Conservation (phyloP, 2,797 vertebrate genomes). For the Gallinago nigripennis region DNA sequence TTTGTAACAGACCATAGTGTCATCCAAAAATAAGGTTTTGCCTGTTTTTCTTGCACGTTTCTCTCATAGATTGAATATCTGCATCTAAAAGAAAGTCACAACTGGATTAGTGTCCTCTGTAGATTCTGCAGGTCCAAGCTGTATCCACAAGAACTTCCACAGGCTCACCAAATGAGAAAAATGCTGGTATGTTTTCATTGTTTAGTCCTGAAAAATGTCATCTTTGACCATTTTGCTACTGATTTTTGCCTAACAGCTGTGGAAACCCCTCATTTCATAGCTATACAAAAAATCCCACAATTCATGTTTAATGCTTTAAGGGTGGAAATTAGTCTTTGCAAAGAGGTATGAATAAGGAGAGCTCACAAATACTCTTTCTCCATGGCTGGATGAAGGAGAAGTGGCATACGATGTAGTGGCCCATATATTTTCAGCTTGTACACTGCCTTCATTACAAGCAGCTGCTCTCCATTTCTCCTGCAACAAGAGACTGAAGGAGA, state of each 20-base stretch:
- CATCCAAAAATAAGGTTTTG: not conserved
- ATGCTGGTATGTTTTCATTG: not conserved
- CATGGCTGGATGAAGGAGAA: not conserved
- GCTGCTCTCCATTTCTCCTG: not conserved
- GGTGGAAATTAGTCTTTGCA: not conserved
- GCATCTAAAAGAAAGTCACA: not conserved
- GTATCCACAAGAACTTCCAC: not conserved
- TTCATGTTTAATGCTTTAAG: not conserved
- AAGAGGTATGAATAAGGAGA: not conserved
- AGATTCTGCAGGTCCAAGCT: not conserved
- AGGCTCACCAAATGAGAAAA: not conserved
- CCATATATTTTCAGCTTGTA: not conserved
- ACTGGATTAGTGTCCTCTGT: not conserved
- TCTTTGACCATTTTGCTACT: not conserved
- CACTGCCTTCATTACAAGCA: not conserved
- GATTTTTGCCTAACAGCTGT: not conserved
- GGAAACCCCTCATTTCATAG: not conserved
- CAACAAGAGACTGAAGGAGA: not conserved
- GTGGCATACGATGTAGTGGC: accelerated
- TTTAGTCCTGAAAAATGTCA: not conserved
- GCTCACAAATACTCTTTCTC: not conserved
- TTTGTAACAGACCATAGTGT: not conserved
- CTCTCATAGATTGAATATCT: not conserved
- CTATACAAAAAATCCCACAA: not conserved
- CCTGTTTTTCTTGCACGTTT: not conserved